phyloP scores from a whole-genome alignment of 2,888 invertebrate genomes.

The Chorisops tibialis region DNA sequence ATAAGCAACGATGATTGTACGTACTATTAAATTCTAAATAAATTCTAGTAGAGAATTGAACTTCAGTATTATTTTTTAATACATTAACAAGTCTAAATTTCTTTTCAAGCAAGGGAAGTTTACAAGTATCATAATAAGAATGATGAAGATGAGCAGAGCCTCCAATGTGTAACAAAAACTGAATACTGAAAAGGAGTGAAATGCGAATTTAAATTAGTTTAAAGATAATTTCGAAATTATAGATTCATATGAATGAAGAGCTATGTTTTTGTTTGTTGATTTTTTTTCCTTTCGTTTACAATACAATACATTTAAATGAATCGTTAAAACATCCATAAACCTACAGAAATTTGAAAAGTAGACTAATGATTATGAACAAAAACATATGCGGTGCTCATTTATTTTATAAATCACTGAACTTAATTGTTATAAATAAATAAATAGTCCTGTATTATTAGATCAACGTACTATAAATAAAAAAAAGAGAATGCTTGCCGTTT shows the following conservation, averaged over 20 bases:
- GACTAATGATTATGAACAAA: background rate
- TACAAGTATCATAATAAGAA: slow-evolving; percentile 1
- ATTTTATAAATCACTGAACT: slow-evolving; percentile 12
- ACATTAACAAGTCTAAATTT: no score
- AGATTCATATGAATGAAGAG: background rate
- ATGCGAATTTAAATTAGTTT: background rate
- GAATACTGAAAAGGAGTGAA: background rate
- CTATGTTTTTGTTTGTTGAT: background rate
- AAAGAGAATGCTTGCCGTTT: no score
- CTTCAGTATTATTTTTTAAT: no score
- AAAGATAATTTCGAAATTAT: background rate
- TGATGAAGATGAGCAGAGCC: no score
- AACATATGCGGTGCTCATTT: slow-evolving; percentile 12
- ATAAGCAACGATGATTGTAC: no score
- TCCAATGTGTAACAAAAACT: background rate
- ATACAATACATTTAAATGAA: slow-evolving; percentile 1
- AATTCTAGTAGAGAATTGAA: no score
- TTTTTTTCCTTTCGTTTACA: no score
- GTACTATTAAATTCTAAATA: no score
- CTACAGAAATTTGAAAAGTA: background rate
- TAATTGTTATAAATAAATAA: slow-evolving; percentile 6
- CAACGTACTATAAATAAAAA: slow-evolving; percentile 14
- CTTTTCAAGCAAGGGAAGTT: no score
- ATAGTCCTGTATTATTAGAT: slow-evolving; percentile 18
- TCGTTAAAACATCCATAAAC: slow-evolving; percentile 3